Percentiles rank a stretch among this genome's conserved stretches.
phyloP scores from a whole-genome alignment of 1,140 invertebrate species.

The Drosophila grimshawi region DNA sequence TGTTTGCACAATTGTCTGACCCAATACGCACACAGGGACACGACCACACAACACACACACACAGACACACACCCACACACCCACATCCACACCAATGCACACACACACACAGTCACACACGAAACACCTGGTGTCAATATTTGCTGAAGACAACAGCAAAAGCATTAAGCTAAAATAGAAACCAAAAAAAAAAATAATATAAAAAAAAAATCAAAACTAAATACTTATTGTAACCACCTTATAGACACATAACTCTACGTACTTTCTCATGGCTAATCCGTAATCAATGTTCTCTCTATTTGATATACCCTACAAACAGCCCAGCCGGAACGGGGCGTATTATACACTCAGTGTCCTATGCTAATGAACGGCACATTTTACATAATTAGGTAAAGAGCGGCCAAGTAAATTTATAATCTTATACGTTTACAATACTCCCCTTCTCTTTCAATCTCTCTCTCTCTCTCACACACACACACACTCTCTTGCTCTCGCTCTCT shows the following conservation, averaged over 20 bases:
- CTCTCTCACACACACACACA: background rate
- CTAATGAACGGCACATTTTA: slow-evolving; percentile 84
- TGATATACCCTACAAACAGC: slow-evolving; percentile 62
- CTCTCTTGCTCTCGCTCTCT: slow-evolving; percentile 1
- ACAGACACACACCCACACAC: no score
- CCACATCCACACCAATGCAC: slow-evolving; percentile 16
- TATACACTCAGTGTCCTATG: slow-evolving; percentile 84
- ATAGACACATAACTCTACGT: slow-evolving; percentile 19
- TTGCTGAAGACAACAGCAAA: slow-evolving; percentile 16
- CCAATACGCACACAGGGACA: slow-evolving; percentile 31
- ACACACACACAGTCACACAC: background rate
- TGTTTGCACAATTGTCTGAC: slow-evolving; percentile 63
- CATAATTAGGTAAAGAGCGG: slow-evolving; percentile 82
- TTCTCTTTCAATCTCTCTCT: background rate
- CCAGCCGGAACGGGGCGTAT: slow-evolving; percentile 78
- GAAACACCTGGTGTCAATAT: slow-evolving; percentile 32
- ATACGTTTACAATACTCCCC: slow-evolving; percentile 16
- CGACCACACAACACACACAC: slow-evolving; percentile 28
- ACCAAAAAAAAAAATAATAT: slow-evolving; percentile 7
- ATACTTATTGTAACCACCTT: slow-evolving; percentile 24
- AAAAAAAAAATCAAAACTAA: slow-evolving; percentile 23
- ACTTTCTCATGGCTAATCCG: slow-evolving; percentile 45
- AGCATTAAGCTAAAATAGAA: slow-evolving; percentile 6
- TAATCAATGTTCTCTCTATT: slow-evolving; percentile 66
- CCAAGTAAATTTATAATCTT: slow-evolving; percentile 28